These are phyloP conservation scores for Agrochola lychnidis DNA, from an alignment of 2,888 invertebrate genomes.

Conservation along the genomic window DNA sequence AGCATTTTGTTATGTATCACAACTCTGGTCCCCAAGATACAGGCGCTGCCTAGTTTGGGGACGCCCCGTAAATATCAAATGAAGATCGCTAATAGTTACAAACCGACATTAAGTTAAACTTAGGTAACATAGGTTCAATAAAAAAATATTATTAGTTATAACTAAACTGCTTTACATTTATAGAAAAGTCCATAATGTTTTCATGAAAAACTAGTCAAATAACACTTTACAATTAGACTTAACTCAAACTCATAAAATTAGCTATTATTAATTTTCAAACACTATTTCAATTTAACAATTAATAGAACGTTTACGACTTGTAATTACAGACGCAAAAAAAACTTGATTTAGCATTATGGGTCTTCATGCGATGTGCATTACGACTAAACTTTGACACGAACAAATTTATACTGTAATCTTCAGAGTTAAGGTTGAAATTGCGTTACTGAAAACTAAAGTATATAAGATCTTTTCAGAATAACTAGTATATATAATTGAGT, in stretches of 20 bases:
- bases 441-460: constrained; percentile 2
- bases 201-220: constrained; percentile 7
- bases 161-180: background rate
- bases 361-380: constrained; percentile 74
- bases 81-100: too few relatives aligned
- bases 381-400: constrained; percentile 3
- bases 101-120: too few relatives aligned
- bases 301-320: constrained; percentile 75
- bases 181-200: background rate
- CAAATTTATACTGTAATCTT: constrained; percentile 24
- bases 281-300: constrained; percentile 77
- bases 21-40: too few relatives aligned
- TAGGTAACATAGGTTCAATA: too few relatives aligned
- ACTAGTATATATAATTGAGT: constrained; percentile 81
- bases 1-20: too few relatives aligned
- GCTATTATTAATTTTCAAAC: constrained; percentile 66
- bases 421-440: constrained; percentile 21
- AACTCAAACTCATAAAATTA: constrained; percentile 36
- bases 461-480: constrained; percentile 55
- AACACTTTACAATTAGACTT: constrained; percentile 17
- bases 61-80: too few relatives aligned
- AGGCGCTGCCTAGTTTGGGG: too few relatives aligned
- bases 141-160: background rate
- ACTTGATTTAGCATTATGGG: constrained; percentile 77
- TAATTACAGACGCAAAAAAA: constrained; percentile 79